Percentiles rank a stretch among this genome's conserved stretches.
phyloP scores from a whole-genome alignment of 2,888 invertebrate genomes.

The Podabrus alpinus region DNA sequence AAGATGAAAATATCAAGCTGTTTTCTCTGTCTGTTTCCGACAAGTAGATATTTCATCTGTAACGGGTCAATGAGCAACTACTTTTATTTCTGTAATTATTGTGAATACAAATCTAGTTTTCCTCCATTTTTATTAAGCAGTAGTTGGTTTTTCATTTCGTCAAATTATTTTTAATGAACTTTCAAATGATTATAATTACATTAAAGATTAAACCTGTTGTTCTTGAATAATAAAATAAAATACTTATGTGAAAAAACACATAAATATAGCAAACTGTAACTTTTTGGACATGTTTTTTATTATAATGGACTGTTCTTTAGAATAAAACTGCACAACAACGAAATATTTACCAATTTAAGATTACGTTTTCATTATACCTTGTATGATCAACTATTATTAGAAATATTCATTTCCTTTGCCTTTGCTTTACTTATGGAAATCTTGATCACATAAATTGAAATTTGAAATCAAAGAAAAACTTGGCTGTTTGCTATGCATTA shows the following conservation, averaged over 20 bases:
- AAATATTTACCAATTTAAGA: not conserved
- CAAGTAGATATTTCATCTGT: constrained; percentile 26
- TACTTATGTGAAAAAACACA: not conserved
- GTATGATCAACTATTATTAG: not conserved
- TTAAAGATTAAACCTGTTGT: not conserved
- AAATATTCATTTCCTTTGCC: not conserved
- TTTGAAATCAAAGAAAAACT: not conserved
- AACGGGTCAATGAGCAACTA: constrained; percentile 15
- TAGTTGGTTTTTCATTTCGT: not conserved
- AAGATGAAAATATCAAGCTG: constrained; percentile 12
- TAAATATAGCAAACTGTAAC: not conserved
- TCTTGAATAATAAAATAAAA: not conserved
- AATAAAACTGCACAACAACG: not conserved
- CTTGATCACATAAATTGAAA: not conserved
- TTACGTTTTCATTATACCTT: not conserved
- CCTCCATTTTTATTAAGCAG: no score
- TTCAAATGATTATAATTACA: not conserved
- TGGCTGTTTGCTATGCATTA: no score
- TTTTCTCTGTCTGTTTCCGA: constrained; percentile 25
- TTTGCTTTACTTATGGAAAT: not conserved
- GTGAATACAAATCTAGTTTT: not conserved
- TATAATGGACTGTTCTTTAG: not conserved
- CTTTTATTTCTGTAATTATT: not conserved
- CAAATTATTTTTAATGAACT: not conserved
- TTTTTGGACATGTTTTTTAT: not conserved